phyloP scores from a whole-genome alignment of 2,888 invertebrate species.

The Microchrysa polita region DNA sequence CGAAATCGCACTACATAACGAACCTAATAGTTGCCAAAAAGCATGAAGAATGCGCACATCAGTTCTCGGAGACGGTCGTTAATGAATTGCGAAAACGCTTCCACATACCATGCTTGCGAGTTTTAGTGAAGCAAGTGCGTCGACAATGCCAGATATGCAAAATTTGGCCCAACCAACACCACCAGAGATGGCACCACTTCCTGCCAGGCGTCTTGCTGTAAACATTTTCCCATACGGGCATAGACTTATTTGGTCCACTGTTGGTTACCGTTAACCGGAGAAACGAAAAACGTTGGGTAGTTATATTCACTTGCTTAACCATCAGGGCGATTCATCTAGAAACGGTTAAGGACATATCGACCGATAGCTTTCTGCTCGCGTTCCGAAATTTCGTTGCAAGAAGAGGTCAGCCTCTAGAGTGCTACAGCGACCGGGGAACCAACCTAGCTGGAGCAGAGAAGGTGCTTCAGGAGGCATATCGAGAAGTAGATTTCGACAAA shows the following conservation, averaged over 20 bases:
- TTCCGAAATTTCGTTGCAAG: background rate
- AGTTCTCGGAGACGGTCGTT: no score
- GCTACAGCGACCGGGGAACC: background rate
- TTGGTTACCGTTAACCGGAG: background rate
- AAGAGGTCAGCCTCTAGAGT: conserved; percentile 5
- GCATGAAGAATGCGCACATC: no score
- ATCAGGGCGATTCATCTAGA: no score
- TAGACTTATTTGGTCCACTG: background rate
- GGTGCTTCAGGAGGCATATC: no score
- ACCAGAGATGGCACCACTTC: background rate
- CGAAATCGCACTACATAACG: no score
- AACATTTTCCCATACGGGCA: background rate
- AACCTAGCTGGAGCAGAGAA: background rate
- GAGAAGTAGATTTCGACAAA: background rate
- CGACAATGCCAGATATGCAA: no score
- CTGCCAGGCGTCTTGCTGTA: background rate
- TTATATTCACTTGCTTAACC: no score
- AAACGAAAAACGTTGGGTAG: no score
- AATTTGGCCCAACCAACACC: background rate
- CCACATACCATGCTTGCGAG: background rate
- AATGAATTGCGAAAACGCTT: no score
- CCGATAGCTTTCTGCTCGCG: background rate
- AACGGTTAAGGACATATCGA: background rate
- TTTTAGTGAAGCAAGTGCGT: background rate
- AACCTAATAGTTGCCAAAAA: no score